phyloP scores from a whole-genome alignment of 35 echinoderm and acorn worm genomes.

The Lytechinus pictus region DNA sequence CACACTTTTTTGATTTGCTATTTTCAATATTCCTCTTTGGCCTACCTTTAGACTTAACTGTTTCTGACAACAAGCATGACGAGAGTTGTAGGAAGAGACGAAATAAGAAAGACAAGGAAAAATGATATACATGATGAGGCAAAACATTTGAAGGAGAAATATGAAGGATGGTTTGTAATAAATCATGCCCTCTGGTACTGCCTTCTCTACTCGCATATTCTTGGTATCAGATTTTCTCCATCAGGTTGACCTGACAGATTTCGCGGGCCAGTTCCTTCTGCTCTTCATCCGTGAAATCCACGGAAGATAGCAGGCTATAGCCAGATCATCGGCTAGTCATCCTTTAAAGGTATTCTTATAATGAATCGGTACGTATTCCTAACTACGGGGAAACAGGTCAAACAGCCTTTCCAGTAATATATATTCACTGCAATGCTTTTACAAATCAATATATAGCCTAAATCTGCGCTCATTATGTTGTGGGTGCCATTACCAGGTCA shows the following conservation, averaged over 20 bases:
- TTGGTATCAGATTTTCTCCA: neutral
- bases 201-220: neutral
- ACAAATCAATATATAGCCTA: too few relatives aligned
- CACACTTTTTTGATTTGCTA: too few relatives aligned
- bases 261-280: neutral
- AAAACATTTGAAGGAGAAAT: conserved; percentile 22
- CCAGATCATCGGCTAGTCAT: neutral
- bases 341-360: neutral
- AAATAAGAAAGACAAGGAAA: neutral
- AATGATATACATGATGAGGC: neutral
- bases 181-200: conserved; percentile 21
- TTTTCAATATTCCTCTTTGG: too few relatives aligned
- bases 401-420: too few relatives aligned
- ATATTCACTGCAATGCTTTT: too few relatives aligned
- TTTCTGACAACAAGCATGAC: too few relatives aligned
- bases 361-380: too few relatives aligned
- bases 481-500: too few relatives aligned
- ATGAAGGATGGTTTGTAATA: conserved; percentile 29
- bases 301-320: neutral
- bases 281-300: conserved; percentile 10
- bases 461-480: too few relatives aligned
- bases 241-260: neutral
- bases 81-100: too few relatives aligned
- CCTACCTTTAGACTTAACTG: too few relatives aligned
- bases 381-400: too few relatives aligned